A percentile compares a stretch with the other conserved stretches of the same genome.
phyloP scores from a whole-genome alignment of 2,888 invertebrate species.

The Caenorhabditis doughertyi region DNA sequence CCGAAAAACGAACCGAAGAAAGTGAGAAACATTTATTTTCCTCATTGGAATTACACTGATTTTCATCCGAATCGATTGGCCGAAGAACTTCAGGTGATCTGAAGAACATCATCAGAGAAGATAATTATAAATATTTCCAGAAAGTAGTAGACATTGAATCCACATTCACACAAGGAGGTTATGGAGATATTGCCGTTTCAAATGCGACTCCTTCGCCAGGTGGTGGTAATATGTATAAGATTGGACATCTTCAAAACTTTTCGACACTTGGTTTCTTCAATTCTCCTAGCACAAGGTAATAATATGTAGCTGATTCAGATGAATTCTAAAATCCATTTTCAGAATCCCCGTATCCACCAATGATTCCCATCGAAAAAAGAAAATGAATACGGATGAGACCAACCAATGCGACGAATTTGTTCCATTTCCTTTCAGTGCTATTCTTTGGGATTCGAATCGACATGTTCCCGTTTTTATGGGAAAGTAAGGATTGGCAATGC shows the following conservation, averaged over 20 bases:
- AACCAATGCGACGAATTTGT: conserved; percentile 27
- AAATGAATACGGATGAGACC: neutral
- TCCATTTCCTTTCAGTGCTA: conserved; percentile 27
- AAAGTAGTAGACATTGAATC: conserved; percentile 28
- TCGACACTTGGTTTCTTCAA: conserved; percentile 22
- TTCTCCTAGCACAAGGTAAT: conserved; percentile 4
- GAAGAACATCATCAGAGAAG: neutral
- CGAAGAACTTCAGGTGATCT: neutral
- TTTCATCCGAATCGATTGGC: conserved; percentile 33
- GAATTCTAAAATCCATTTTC: neutral
- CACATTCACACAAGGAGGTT: conserved; percentile 37
- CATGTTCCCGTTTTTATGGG: conserved; percentile 42
- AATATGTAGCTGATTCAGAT: neutral
- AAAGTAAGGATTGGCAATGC: conserved; percentile 13
- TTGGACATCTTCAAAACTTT: conserved; percentile 46
- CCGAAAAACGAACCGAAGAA: no score
- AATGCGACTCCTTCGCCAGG: neutral
- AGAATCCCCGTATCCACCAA: neutral
- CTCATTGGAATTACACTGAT: conserved; percentile 28
- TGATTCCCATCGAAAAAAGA: neutral
- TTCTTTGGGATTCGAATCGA: conserved; percentile 42
- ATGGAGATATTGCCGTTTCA: conserved; percentile 19
- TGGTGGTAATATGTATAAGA: neutral
- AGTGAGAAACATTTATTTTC: conserved; percentile 30
- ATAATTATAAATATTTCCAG: neutral